phyloP scores from a whole-genome alignment of 2,888 invertebrate genomes.

The Hecatera dysodea region DNA sequence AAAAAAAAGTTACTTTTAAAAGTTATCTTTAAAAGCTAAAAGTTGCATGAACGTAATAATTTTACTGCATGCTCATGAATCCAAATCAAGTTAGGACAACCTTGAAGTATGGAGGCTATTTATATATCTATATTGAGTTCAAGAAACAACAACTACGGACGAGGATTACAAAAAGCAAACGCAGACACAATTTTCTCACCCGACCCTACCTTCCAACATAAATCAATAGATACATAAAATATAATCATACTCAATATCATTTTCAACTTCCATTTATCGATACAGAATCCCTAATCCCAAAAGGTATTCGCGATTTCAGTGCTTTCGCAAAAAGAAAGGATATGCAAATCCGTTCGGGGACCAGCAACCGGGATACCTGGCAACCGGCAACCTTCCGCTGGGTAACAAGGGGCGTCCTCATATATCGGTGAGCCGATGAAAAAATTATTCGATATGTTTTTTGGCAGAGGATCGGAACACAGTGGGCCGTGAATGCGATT shows the following conservation, averaged over 20 bases:
- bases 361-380: conserved; percentile 42
- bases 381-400: conserved; percentile 52
- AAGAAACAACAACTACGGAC: conserved; percentile 15
- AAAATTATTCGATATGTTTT: conserved; percentile 76
- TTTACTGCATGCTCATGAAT: too few species aligned
- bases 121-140: too few species aligned
- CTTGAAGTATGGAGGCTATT: too few species aligned
- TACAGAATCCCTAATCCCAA: conserved; percentile 71
- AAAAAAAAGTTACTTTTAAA: too few species aligned
- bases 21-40: too few species aligned
- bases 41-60: too few species aligned
- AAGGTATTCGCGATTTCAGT: conserved; percentile 72
- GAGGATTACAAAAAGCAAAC: conserved; percentile 11
- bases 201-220: conserved; percentile 38
- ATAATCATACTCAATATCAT: conserved; percentile 64
- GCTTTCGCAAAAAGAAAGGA: conserved; percentile 69
- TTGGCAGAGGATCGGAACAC: conserved; percentile 34
- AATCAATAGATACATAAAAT: conserved; percentile 61
- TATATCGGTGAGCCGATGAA: conserved; percentile 78
- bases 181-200: conserved; percentile 18
- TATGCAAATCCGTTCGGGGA: conserved; percentile 68
- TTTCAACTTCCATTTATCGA: conserved; percentile 66
- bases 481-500: conserved; percentile 29
- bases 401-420: conserved; percentile 68
- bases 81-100: too few species aligned